Evolutionary conservation across 2,113 vertebrate species (phyloP), one percentile per base, ranked within the genome.

Genomic region (Bujurquina vittata): DNA sequence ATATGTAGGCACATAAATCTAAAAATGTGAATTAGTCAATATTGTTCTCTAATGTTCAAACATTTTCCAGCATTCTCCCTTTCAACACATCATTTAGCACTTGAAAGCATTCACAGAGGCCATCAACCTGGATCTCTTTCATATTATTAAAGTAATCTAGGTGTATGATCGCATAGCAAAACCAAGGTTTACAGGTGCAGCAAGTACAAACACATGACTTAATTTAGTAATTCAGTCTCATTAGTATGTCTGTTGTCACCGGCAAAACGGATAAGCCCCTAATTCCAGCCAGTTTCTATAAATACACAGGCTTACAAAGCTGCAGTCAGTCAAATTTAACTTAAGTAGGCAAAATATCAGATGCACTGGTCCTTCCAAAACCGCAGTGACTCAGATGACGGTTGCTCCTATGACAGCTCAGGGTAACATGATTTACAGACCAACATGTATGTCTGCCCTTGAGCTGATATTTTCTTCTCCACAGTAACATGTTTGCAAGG

Each of bases 371-470:
- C 92, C 91, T 92, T 87, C 83, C 58, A 81, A 87, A 91, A 88
- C 69, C 84, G 75, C 65, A 14, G 77, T 88, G 87, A 89, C 87
- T 93, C 78, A 83, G 84, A 87, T 90, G 88, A 91, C 74, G 77
- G 56, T 82, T 85, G 79, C 56, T 81, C 84, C 57, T 43, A 72
- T 84, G 90, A 91, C 88, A 87, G 87, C 82, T 86, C 72, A 86
- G 87, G 90, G 86, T 87, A 87, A 60, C 67, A 77, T 90, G 89
- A 94, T 91, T 92, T 93, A 93, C 90, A 84, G 88, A 83, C 75
- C 80, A 86, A 84, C 89, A 90, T 86, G 56, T 84, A 92, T 87
- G 84, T 62, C 75, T 88, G 88, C 80, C 89, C 88, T 91, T 92
- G 87, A 84, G 67, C 55, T 60, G 59, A 85, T 79, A 74, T 77